A percentile compares a stretch with the other conserved stretches of the same genome.
Evolutionary conservation across 2,113 vertebrate genomes (phyloP).

Genomic region (Microcebus griseorufus): DNA sequence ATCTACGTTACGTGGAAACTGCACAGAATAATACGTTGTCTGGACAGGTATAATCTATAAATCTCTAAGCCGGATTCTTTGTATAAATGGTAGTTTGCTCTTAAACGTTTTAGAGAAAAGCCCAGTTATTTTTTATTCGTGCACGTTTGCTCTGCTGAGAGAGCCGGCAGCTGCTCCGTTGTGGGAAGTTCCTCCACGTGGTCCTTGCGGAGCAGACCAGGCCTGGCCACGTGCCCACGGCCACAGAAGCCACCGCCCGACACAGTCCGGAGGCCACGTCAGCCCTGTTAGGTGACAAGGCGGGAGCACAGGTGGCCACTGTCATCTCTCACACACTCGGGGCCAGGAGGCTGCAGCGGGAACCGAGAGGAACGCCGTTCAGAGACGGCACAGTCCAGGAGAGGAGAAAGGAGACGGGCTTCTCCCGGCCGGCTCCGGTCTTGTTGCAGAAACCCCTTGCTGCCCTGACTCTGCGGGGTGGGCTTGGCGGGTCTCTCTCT

Average conservation of each 20-base stretch:
- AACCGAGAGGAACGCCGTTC: not conserved
- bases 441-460: no score
- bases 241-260: no score
- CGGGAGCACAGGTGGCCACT: no score
- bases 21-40: rapidly evolving
- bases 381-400: not conserved
- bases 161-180: not conserved
- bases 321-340: no score
- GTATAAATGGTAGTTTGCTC: not conserved
- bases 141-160: not conserved
- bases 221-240: not conserved
- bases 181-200: not conserved
- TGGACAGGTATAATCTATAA: no score
- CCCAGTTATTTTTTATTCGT: no score
- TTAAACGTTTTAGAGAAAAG: not conserved
- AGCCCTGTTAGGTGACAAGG: no score
- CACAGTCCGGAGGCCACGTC: no score
- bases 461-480: not conserved
- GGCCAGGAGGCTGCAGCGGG: not conserved
- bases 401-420: no score
- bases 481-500: not conserved
- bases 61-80: not conserved
- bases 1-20: no score
- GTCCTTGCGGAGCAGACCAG: not conserved
- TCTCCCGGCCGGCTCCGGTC: not conserved